phyloP scores from a whole-genome alignment of 2,888 invertebrate species.

The Leptinotarsa rubiginosa region DNA sequence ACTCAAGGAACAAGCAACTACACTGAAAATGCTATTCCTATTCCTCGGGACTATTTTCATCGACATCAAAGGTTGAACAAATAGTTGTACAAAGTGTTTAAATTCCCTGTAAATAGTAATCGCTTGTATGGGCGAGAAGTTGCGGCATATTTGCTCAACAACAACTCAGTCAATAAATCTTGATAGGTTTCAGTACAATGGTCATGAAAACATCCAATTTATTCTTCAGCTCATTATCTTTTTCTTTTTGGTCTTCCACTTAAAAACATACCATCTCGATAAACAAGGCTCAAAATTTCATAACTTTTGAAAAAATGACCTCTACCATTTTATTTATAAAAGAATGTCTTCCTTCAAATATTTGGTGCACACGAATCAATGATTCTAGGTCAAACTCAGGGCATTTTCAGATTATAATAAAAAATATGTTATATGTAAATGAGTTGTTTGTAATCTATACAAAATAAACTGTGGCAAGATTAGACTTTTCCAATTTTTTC shows the following conservation, averaged over 20 bases:
- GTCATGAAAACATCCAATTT: no score
- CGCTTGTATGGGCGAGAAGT: no score
- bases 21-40: no score
- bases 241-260: neutral
- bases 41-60: no score
- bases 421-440: slow-evolving; percentile 55
- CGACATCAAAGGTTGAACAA: no score
- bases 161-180: no score
- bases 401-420: slow-evolving; percentile 49
- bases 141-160: no score
- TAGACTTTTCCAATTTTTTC: slow-evolving; percentile 39
- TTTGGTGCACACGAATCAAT: neutral
- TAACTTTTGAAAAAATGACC: neutral
- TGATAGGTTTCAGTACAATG: no score
- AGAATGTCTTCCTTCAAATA: slow-evolving; percentile 34
- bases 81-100: no score
- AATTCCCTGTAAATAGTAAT: no score
- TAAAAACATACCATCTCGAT: neutral
- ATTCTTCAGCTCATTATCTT: neutral
- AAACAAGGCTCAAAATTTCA: neutral
- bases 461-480: slow-evolving; percentile 58
- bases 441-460: slow-evolving; percentile 60
- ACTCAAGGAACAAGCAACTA: neutral
- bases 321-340: neutral
- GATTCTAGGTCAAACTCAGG: slow-evolving; percentile 42